Evolutionary conservation across 2,888 invertebrate species (phyloP).

Genomic region (Heteromurus nitidus): DNA sequence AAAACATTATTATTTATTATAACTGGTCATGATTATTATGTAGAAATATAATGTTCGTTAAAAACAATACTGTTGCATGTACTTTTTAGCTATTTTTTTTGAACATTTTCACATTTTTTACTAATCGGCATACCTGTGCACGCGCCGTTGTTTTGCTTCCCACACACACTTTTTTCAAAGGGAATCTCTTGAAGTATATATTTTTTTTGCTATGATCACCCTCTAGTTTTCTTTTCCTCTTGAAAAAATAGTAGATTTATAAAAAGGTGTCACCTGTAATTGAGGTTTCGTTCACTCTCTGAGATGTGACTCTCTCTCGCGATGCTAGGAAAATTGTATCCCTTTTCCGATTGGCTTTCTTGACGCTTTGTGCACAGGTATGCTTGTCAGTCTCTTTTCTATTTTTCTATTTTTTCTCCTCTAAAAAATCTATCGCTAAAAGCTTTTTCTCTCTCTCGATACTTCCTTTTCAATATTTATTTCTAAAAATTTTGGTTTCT

Average conservation of each 20-base stretch:
- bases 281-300: too few relatives aligned
- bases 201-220: too few relatives aligned
- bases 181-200: too few relatives aligned
- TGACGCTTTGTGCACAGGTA: conserved; percentile 74
- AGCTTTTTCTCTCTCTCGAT: neutral
- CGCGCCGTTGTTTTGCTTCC: too few relatives aligned
- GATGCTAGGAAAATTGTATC: conserved; percentile 11
- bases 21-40: too few relatives aligned
- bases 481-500: neutral
- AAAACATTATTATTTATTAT: too few relatives aligned
- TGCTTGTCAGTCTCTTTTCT: conserved; percentile 63
- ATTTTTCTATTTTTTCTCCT: conserved; percentile 31
- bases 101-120: neutral
- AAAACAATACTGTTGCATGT: neutral
- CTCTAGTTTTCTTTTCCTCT: too few relatives aligned
- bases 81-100: neutral
- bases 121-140: conserved; percentile 67
- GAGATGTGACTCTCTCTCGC: too few relatives aligned
- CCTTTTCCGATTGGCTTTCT: conserved; percentile 40
- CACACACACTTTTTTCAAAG: too few relatives aligned
- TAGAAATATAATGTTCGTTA: neutral
- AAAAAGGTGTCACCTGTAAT: too few relatives aligned
- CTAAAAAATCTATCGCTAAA: neutral
- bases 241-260: too few relatives aligned
- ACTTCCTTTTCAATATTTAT: neutral